Evolutionary conservation across 2,888 invertebrate species (phyloP).

Genomic region (Drosophila melanosoma): DNA sequence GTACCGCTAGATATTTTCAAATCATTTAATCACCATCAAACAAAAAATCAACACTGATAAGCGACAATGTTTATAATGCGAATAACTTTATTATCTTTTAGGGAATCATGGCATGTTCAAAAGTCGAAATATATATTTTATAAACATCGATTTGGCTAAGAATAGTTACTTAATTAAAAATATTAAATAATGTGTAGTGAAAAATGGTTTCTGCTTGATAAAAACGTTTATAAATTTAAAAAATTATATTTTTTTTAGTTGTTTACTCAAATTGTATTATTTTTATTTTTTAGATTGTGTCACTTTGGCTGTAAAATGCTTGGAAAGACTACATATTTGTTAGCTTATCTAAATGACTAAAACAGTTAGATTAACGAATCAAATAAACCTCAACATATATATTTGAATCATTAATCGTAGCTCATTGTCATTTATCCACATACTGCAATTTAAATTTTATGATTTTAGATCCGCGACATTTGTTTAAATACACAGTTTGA

Average conservation of each 20-base stretch:
- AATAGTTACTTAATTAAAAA: not conserved
- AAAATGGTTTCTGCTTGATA: not conserved
- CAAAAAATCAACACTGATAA: not conserved
- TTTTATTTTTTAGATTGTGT: not conserved
- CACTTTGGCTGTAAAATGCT: conserved; percentile 6
- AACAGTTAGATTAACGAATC: conserved; percentile 36
- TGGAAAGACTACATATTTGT: conserved; percentile 3
- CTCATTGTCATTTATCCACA: conserved; percentile 49
- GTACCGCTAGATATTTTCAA: not conserved
- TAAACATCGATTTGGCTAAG: not conserved
- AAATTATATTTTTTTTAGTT: not conserved
- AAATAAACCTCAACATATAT: conserved; percentile 11
- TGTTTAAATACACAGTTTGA: conserved; percentile 47
- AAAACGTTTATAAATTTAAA: not conserved
- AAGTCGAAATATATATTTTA: not conserved
- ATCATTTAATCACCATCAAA: not conserved
- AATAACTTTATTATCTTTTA: not conserved
- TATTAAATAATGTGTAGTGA: not conserved
- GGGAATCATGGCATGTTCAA: not conserved
- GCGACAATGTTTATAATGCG: not conserved
- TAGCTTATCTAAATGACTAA: conserved; percentile 4
- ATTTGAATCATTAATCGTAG: not conserved
- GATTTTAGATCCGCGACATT: conserved; percentile 48
- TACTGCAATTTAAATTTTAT: conserved; percentile 55
- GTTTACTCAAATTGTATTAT: not conserved